These are phyloP conservation scores for Mus pahari DNA, from an alignment of 2,113 vertebrate species.

Conservation along the genomic window DNA sequence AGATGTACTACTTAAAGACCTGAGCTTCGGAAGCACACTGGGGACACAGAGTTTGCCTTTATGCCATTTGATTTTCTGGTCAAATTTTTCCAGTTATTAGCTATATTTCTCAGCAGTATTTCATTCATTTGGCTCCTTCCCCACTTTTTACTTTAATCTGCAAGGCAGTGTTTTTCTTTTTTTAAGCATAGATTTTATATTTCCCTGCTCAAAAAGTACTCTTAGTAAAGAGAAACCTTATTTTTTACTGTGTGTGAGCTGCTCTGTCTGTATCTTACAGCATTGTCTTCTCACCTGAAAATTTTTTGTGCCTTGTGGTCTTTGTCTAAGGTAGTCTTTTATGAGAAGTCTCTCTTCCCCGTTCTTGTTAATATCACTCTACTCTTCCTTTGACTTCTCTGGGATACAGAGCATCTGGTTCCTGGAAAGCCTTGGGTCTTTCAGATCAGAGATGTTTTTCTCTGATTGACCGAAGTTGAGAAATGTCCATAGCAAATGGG, in stretches of 20 bases:
- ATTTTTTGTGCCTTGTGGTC: background rate
- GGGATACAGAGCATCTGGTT: background rate
- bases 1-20: background rate
- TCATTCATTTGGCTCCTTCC: background rate
- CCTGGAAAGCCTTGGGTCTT: background rate
- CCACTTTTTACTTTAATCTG: background rate
- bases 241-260: background rate
- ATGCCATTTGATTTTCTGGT: background rate
- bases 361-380: background rate
- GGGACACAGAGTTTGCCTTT: background rate
- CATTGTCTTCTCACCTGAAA: background rate
- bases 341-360: background rate
- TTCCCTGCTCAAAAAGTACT: background rate
- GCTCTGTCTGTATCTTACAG: background rate
- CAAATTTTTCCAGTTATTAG: background rate
- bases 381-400: background rate
- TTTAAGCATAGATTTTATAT: background rate
- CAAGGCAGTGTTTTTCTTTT: background rate
- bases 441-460: background rate
- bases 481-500: background rate
- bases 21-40: background rate
- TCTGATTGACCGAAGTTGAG: background rate
- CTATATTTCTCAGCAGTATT: background rate
- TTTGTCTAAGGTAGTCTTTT: background rate
- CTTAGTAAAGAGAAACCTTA: background rate